Base-by-base conservation (phyloP, 2,113 vertebrate genomes). In the Strix aluco region DNA sequence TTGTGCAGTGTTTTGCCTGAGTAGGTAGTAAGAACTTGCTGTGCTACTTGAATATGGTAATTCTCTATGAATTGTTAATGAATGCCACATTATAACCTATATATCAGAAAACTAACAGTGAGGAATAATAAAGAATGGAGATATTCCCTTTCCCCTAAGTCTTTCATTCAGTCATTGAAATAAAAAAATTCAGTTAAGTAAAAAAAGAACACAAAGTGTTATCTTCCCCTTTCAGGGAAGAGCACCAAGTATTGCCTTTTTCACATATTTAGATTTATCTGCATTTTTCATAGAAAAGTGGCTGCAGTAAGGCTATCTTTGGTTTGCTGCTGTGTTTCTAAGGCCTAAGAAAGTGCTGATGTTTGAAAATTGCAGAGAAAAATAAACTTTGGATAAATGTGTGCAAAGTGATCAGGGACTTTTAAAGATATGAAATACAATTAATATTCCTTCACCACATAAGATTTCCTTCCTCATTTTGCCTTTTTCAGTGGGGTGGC, bases 1-100 rank as follows among this genome's bases (percentile, higher is more conserved):
- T 26, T 95, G 52, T 87, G 87, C 47, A 44, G 91, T n/a, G 15
- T 85, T 92, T 93, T 92, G 86, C 51, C 66, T 80, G 42, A 74
- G 63, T 91, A 90, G 84, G 89, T 83, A 80, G 58, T 14, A 36
- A 86, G 57, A 95, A 90, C 83, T 96, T 92, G 93, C 78, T 95
- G 89, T 90, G 89, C 91, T 83, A 27, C 86, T 95, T 88, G 54
- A 94, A 85, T 89, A 80, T 81, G 94, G 62, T 96, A 91, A 91
- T 91, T 90, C 11, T 34, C 36, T 20, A 44, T 87, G 80, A 94
- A 95, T 78, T 92, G 81, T 91, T 96, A 91, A 94, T 92, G 72
- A 84, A 59, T 26, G 12, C 67, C 79, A 49, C 42, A 4, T 75
- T 81, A 61, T 61, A 92, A 81, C 57, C 65, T 89, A n/a, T 42